Evolutionary conservation across 2,113 vertebrate species (phyloP).

Genomic region (Sinocyclocheilus rhinocerous): DNA sequence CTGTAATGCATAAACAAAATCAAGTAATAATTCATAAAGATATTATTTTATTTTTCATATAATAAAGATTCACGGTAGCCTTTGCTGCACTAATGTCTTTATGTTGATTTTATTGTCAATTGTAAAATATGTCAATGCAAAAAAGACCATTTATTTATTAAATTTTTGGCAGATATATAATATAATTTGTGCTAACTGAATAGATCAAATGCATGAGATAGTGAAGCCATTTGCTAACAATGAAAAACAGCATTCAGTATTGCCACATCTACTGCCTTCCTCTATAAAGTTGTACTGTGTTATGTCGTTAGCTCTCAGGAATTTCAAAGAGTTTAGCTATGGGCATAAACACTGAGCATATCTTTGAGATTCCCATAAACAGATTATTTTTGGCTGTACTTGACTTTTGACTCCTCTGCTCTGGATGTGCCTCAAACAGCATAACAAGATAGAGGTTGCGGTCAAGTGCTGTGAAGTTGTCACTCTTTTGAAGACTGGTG

Average conservation of each 20-base stretch:
- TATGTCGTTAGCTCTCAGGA: slow-evolving; percentile 4
- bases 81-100: not conserved
- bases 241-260: not conserved
- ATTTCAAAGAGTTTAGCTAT: slow-evolving; percentile 27
- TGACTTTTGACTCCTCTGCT: slow-evolving; percentile 66
- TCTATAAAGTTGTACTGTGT: slow-evolving; percentile 5
- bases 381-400: slow-evolving; percentile 47
- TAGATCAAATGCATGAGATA: not conserved
- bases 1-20: no score
- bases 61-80: no score
- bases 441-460: slow-evolving; percentile 69
- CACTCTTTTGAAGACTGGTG: slow-evolving; percentile 65
- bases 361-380: slow-evolving; percentile 42
- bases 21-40: no score
- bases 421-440: slow-evolving; percentile 64
- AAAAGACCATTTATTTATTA: not conserved
- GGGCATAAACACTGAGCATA: not conserved
- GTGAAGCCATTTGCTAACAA: not conserved
- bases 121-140: not conserved
- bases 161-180: not conserved
- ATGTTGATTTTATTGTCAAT: not conserved
- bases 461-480: slow-evolving; percentile 63
- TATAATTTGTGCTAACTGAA: not conserved
- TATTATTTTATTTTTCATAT: no score
- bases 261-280: not conserved